Base-by-base conservation (phyloP, 2,888 invertebrate species). In the Sepioteuthis lessoniana region DNA sequence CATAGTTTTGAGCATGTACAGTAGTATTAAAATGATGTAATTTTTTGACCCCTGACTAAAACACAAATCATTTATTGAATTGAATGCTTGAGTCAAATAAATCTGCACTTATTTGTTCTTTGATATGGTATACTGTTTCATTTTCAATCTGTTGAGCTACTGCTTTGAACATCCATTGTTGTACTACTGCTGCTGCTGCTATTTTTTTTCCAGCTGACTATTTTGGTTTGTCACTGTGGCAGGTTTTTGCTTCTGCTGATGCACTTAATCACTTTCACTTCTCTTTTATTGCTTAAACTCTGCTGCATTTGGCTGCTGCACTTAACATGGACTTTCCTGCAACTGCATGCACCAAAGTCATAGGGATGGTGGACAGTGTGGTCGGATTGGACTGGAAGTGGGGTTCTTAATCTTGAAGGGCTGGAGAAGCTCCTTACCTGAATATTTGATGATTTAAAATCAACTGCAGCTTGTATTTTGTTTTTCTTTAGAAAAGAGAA, bases 71-170 rank as follows among this genome's bases (percentile, higher is more conserved):
- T n/a, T 31, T 42, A 42, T 35, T 35, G 35, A 25, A 31, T n/a
- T 76, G 31, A 10, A 31, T 76, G 1, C n/a, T n/a, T 31, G 10
- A 31, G n/a, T 76, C 1, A 76, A 76, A 76, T 76, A 31, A 76
- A 76, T 1, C 1, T 76, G n/a, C 16, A 76, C n/a, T 35, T 76
- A 35, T n/a, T 76, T n/a, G n/a, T n/a, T 1, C 3, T n/a, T 76
- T 76, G 76, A 76, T 50, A 25, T 25, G 7, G 3, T 5, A 55
- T 76, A 16, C 13, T n/a, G 16, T 35, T 35, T 16, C n/a, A 76
- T 76, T 76, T n/a, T n/a, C 76, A 76, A 76, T 76, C 35, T 76
- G n/a, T 76, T 76, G n/a, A n/a, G n/a, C 76, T 76, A n/a, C 76
- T 25, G n/a, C 76, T 76, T 76, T 76, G 76, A 35, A 76, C 76